Percentiles rank a stretch among this genome's conserved stretches.
Evolutionary conservation across 2,113 vertebrate species (phyloP).

Genomic region (Ctenomys sociabilis): DNA sequence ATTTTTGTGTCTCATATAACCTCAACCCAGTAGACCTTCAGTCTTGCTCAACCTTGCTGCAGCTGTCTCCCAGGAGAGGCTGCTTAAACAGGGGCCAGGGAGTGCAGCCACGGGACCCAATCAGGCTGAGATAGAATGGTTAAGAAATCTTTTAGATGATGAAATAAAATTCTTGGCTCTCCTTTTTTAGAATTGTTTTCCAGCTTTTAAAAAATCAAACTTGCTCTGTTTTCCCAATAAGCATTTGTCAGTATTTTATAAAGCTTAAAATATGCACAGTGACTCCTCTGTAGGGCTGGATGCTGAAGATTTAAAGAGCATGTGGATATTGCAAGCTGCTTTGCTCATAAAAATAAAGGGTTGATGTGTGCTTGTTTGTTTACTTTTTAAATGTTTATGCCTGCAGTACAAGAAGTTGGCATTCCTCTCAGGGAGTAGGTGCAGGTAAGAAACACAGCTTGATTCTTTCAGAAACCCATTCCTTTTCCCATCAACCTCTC

Average conservation of each 20-base stretch:
- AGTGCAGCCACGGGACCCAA: neutral
- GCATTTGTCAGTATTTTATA: neutral
- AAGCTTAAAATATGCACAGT: neutral
- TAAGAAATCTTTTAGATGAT: neutral
- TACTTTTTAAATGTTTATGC: neutral
- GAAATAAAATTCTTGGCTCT: neutral
- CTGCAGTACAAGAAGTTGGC: neutral
- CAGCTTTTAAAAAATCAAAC: neutral
- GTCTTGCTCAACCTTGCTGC: conserved; percentile 14
- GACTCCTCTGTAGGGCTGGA: neutral
- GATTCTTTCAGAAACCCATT: neutral
- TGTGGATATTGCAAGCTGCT: neutral
- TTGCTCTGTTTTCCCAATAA: neutral
- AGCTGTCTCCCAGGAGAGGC: neutral
- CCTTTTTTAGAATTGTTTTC: neutral
- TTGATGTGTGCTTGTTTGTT: neutral
- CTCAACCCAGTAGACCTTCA: neutral
- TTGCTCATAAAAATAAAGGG: neutral
- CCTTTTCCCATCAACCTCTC: neutral
- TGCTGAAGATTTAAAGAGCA: neutral
- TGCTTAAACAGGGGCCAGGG: neutral
- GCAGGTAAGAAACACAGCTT: neutral
- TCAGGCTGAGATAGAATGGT: neutral
- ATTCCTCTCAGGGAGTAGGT: neutral
- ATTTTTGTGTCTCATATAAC: neutral